Conservation (phyloP, 2,888 invertebrate species). For the Eugnorisma glareosa region DNA sequence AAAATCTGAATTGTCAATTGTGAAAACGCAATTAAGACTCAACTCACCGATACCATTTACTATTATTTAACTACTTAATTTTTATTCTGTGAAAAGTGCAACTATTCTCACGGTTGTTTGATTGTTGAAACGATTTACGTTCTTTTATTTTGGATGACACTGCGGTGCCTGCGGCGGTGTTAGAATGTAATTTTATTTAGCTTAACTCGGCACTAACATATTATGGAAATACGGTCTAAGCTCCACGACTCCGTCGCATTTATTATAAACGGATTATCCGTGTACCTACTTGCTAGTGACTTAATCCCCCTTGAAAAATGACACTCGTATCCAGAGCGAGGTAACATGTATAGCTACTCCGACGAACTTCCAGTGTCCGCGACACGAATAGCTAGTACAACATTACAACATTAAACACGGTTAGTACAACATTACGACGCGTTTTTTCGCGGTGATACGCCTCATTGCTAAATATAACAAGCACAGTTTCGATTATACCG, state of each 20-base stretch:
- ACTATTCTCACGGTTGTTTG: slow-evolving; percentile 48
- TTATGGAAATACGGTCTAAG: slow-evolving; percentile 43
- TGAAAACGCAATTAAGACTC: slow-evolving; percentile 73
- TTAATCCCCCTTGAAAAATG: slow-evolving; percentile 80
- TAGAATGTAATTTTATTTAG: slow-evolving; percentile 8
- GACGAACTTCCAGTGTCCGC: slow-evolving; percentile 66
- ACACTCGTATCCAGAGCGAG: slow-evolving; percentile 68
- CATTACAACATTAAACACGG: slow-evolving; percentile 78
- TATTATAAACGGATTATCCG: slow-evolving; percentile 74
- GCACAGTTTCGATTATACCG: slow-evolving; percentile 67
- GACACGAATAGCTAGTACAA: slow-evolving; percentile 75
- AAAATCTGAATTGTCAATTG: slow-evolving; percentile 73
- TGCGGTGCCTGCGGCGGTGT: not conserved
- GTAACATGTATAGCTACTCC: slow-evolving; percentile 71
- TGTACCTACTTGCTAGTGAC: slow-evolving; percentile 61
- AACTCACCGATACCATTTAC: slow-evolving; percentile 58
- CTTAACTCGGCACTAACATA: not conserved
- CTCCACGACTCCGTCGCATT: slow-evolving; percentile 70
- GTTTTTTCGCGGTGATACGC: slow-evolving; percentile 74
- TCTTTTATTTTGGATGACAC: slow-evolving; percentile 30
- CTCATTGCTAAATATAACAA: slow-evolving; percentile 78
- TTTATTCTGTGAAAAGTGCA: slow-evolving; percentile 35
- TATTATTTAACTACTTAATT: slow-evolving; percentile 56
- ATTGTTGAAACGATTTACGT: slow-evolving; percentile 30
- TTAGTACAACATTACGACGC: slow-evolving; percentile 72